Percentiles rank a stretch among this genome's conserved stretches.
phyloP scores from a whole-genome alignment of 2,888 invertebrate genomes.

The Nymphalis polychloros region DNA sequence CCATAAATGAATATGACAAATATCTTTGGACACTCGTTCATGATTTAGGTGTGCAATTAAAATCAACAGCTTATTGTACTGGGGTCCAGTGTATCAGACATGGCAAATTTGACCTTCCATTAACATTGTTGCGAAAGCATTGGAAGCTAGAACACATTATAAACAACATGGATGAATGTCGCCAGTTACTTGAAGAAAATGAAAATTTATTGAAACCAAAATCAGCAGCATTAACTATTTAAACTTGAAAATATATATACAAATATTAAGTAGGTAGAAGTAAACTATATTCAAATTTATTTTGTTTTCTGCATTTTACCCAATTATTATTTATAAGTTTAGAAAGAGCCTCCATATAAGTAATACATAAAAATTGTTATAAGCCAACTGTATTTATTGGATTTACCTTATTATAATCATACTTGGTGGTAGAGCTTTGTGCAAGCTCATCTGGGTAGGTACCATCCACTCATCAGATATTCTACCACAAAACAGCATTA shows the following conservation, averaged over 20 bases:
- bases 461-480: too few species aligned
- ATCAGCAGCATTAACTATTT: constrained; percentile 56
- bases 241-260: constrained; percentile 18
- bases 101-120: constrained; percentile 89
- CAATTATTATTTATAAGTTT: too few species aligned
- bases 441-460: too few species aligned
- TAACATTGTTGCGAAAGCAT: constrained; percentile 90
- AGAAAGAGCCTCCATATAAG: too few species aligned
- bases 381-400: too few species aligned
- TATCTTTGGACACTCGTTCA: constrained; percentile 90
- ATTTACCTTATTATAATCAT: too few species aligned
- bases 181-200: constrained; percentile 77
- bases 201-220: constrained; percentile 66
- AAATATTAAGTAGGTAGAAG: background rate
- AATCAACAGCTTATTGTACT: constrained; percentile 90
- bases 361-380: too few species aligned
- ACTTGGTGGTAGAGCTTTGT: too few species aligned
- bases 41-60: constrained; percentile 90
- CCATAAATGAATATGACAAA: constrained; percentile 91
- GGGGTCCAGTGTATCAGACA: constrained; percentile 90
- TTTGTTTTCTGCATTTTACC: background rate
- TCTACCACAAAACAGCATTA: too few species aligned
- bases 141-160: constrained; percentile 88
- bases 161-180: constrained; percentile 83
- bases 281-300: constrained; percentile 1